Percentiles rank a stretch among this genome's conserved stretches.
Evolutionary conservation across 2,113 vertebrate species (phyloP).

Genomic region (Toxotes jaculatrix): DNA sequence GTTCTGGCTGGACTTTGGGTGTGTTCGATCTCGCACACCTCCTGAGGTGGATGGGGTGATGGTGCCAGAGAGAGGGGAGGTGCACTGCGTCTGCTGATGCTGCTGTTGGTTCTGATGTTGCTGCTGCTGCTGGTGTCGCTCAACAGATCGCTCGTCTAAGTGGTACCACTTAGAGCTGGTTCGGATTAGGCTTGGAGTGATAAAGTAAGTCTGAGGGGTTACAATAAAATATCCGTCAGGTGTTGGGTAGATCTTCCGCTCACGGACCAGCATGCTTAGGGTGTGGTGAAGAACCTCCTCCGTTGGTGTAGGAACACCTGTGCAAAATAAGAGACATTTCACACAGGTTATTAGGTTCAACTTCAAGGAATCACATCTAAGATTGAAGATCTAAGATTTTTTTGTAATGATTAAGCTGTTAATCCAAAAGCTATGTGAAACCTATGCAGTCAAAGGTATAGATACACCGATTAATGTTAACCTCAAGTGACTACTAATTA

Average conservation of each 20-base stretch:
- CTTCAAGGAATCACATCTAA: neutral
- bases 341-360: neutral
- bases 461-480: too few relatives aligned
- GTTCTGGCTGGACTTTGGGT: slow-evolving; percentile 88
- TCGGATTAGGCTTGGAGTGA: slow-evolving; percentile 97
- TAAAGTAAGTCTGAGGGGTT: slow-evolving; percentile 98
- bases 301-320: slow-evolving; percentile 97
- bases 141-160: slow-evolving; percentile 94
- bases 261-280: slow-evolving; percentile 95
- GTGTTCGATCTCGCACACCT: slow-evolving; percentile 91
- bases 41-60: slow-evolving; percentile 94
- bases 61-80: slow-evolving; percentile 94
- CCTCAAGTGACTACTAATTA: too few relatives aligned
- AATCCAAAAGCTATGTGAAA: too few relatives aligned
- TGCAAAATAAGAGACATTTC: slow-evolving; percentile 26
- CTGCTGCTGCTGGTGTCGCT: slow-evolving; percentile 88
- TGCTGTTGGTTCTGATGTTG: slow-evolving; percentile 72
- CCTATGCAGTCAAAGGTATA: too few relatives aligned
- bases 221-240: slow-evolving; percentile 98
- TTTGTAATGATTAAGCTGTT: too few relatives aligned
- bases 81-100: slow-evolving; percentile 91
- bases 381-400: too few relatives aligned
- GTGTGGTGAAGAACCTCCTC: slow-evolving; percentile 97
- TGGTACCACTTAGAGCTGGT: slow-evolving; percentile 99
- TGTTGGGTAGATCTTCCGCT: slow-evolving; percentile 98